These are phyloP conservation scores for Anthophora plumipes DNA, from an alignment of 2,888 invertebrate species.

Conservation along the genomic window DNA sequence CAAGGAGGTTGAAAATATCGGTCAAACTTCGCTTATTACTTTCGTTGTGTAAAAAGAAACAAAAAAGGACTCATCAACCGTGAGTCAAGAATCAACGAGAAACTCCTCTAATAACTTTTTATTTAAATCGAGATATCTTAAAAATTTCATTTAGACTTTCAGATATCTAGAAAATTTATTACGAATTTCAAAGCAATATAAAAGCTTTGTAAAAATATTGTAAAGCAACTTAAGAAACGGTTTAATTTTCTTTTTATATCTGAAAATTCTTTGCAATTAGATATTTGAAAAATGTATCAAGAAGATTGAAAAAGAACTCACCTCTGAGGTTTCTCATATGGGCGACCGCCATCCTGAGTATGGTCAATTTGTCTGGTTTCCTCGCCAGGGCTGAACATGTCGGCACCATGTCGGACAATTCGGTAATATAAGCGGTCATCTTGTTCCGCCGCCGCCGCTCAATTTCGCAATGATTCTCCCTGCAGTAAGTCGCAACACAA, in stretches of 20 bases:
- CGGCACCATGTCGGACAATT: slow-evolving; percentile 99
- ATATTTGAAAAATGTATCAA: neutral
- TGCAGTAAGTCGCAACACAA: slow-evolving; percentile 86
- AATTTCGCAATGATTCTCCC: slow-evolving; percentile 99
- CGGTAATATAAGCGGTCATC: slow-evolving; percentile 99
- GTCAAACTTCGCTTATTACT: too few relatives aligned
- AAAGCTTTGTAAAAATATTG: neutral
- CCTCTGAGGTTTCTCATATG: slow-evolving; percentile 99
- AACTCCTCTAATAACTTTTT: too few relatives aligned
- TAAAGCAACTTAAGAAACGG: neutral
- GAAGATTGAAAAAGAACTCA: slow-evolving; percentile 82
- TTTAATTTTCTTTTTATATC: neutral
- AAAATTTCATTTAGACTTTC: too few relatives aligned
- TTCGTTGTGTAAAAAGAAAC: neutral
- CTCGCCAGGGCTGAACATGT: slow-evolving; percentile 98
- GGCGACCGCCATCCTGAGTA: slow-evolving; percentile 99
- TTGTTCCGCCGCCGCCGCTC: slow-evolving; percentile 99
- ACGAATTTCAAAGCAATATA: too few relatives aligned
- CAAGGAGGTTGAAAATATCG: slow-evolving; percentile 33
- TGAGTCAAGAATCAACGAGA: neutral
- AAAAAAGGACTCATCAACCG: neutral
- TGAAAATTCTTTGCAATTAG: neutral
- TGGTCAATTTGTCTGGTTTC: slow-evolving; percentile 99
- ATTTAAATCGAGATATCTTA: too few relatives aligned
- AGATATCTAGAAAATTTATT: too few relatives aligned